These are phyloP conservation scores for Naso thynnoides DNA, from an alignment of 2,797 vertebrate species.

Conservation along the genomic window DNA sequence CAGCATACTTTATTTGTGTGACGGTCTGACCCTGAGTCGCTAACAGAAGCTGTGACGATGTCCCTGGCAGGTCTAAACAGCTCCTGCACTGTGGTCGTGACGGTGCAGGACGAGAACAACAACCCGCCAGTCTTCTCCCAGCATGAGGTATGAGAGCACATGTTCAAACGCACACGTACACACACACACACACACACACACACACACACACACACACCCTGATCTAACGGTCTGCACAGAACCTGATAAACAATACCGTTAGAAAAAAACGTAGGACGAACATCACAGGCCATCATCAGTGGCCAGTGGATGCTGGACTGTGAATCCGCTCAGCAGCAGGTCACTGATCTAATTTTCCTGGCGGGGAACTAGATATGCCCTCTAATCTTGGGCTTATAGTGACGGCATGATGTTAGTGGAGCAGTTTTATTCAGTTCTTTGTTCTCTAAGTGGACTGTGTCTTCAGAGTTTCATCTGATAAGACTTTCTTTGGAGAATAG, in stretches of 20 bases:
- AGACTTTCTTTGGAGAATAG: constrained; percentile 45
- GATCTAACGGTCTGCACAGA: constrained; percentile 8
- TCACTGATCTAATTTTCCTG: constrained; percentile 78
- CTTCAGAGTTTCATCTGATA: constrained; percentile 65
- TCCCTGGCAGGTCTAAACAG: constrained; percentile 85
- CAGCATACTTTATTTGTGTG: constrained; percentile 54
- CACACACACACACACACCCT: not conserved
- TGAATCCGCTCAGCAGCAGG: constrained; percentile 60
- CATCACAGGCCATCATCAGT: constrained; percentile 44
- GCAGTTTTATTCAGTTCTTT: constrained; percentile 69
- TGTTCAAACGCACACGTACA: constrained; percentile 13
- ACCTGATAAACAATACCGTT: constrained; percentile 33
- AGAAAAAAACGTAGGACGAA: constrained; percentile 32
- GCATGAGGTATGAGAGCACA: constrained; percentile 82
- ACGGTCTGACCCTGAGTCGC: constrained; percentile 72
- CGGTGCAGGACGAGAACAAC: constrained; percentile 86
- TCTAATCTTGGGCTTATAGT: constrained; percentile 74
- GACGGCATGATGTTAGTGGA: constrained; percentile 62
- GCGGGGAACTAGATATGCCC: constrained; percentile 65
- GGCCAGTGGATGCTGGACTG: constrained; percentile 35
- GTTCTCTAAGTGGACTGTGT: constrained; percentile 69
- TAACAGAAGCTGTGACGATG: constrained; percentile 70
- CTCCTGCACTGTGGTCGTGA: constrained; percentile 84
- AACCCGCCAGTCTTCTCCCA: constrained; percentile 85
- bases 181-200: not conserved